Base-by-base conservation (phyloP, 1,140 invertebrate species). In the Ceratosolen fusciceps region DNA sequence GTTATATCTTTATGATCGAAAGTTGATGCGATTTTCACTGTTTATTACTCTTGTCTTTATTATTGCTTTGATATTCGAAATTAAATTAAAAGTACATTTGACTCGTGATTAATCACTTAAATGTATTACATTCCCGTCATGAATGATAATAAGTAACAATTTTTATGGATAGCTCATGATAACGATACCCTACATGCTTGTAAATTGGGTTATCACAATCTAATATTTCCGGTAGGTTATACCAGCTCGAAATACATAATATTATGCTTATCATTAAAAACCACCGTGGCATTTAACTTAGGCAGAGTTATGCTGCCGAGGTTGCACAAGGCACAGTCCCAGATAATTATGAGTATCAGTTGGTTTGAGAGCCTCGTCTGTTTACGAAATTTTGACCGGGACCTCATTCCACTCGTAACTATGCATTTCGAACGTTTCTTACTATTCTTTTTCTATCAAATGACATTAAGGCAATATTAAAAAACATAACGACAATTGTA, bases 211-310 rank as follows among this genome's bases (percentile, higher is more conserved):
- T 73, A 73, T 73, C 21, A 49, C 52, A 10, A 29, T 9, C 21
- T 56, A 31, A 73, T 73, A 73, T 73, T 73, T 73, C 70, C 52
- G 70, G 70, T 34, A 19, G 7, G 12, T 29, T n/a, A 10, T 10
- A 26, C 47, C 2, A 54, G 9, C 52, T n/a, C 52, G 5, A 54
- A 54, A 19, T 54, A 54, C 19, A n/a, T n/a, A 54, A 72, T 26
- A 72, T 54, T 72, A 52, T 19, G 29, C 67, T 47, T 70, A 54
- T 72, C 47, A 54, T 54, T 54, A 54, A n/a, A 54, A 54, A 54
- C 14, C 14, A 54, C 52, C 21, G 24, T n/a, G 52, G 21, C 2
- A 54, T n/a, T n/a, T n/a, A n/a, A n/a, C n/a, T n/a, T n/a, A n/a
- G n/a, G n/a, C n/a, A n/a, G n/a, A n/a, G n/a, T n/a, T n/a, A n/a